A percentile compares a stretch with the other conserved stretches of the same genome.
phyloP scores from a whole-genome alignment of 2,113 vertebrate genomes.

The Brachyhypopomus gauderio region DNA sequence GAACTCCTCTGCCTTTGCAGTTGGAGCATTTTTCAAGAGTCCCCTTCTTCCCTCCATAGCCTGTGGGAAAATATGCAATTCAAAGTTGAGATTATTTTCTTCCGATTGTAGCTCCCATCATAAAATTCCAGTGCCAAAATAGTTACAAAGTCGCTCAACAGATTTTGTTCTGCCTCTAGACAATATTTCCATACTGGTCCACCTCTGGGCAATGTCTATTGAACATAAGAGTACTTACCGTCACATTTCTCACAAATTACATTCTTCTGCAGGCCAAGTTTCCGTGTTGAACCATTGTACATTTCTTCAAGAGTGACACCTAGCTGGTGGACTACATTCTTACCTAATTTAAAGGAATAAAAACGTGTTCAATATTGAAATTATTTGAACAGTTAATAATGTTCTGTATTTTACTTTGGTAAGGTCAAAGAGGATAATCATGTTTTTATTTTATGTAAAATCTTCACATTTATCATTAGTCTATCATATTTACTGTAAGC shows the following conservation, averaged over 20 bases:
- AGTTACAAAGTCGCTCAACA: background rate
- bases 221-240: conserved; percentile 73
- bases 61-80: conserved; percentile 63
- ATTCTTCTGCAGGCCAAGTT: conserved; percentile 94
- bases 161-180: background rate
- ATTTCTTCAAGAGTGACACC: conserved; percentile 90
- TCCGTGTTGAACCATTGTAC: conserved; percentile 90
- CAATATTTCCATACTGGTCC: background rate
- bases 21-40: conserved; percentile 86
- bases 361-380: background rate
- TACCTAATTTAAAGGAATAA: conserved; percentile 74
- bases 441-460: no score
- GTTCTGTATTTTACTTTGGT: no score
- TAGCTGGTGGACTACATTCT: conserved; percentile 94
- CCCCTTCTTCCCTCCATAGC: conserved; percentile 92
- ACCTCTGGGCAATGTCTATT: background rate
- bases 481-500: no score
- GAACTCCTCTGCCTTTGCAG: conserved; percentile 93
- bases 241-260: conserved; percentile 95
- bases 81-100: background rate
- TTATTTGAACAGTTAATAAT: background rate
- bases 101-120: background rate
- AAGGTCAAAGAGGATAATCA: no score
- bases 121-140: background rate
- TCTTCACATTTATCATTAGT: no score